These are phyloP conservation scores for Chironomus riparius DNA, from an alignment of 2,888 invertebrate species.

Conservation along the genomic window DNA sequence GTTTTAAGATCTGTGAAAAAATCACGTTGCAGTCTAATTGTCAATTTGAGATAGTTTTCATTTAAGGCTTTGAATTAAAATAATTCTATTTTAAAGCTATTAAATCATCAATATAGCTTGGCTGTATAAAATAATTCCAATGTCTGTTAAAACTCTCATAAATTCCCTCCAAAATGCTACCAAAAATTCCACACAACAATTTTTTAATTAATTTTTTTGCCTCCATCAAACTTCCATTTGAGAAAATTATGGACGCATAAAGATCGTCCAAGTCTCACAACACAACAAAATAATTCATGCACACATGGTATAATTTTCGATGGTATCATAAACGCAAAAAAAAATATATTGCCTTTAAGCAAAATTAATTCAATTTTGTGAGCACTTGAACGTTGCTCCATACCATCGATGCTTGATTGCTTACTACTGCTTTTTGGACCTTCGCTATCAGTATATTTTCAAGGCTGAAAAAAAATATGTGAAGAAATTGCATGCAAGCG, in stretches of 20 bases:
- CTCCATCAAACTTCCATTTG: too few relatives aligned
- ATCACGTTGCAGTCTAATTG: too few relatives aligned
- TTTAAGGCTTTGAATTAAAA: too few relatives aligned
- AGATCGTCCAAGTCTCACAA: neutral
- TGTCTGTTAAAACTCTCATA: too few relatives aligned
- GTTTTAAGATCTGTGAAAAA: too few relatives aligned
- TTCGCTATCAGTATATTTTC: neutral
- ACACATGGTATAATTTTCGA: neutral
- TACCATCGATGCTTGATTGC: conserved; percentile 15
- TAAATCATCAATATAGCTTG: too few relatives aligned
- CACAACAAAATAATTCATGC: neutral
- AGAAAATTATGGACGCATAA: neutral
- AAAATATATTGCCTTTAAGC: neutral
- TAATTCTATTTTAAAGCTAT: too few relatives aligned
- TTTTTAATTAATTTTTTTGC: too few relatives aligned
- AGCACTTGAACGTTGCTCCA: neutral
- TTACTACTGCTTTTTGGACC: conserved; percentile 14
- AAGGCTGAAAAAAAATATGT: neutral
- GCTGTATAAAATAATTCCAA: too few relatives aligned
- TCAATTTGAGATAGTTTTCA: too few relatives aligned
- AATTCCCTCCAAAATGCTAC: too few relatives aligned
- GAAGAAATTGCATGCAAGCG: neutral
- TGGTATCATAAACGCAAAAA: conserved; percentile 8
- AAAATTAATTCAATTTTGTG: conserved; percentile 23
- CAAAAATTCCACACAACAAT: too few relatives aligned